Evolutionary conservation across 2,113 vertebrate genomes (phyloP).

Genomic region (Nerophis lumbriciformis): DNA sequence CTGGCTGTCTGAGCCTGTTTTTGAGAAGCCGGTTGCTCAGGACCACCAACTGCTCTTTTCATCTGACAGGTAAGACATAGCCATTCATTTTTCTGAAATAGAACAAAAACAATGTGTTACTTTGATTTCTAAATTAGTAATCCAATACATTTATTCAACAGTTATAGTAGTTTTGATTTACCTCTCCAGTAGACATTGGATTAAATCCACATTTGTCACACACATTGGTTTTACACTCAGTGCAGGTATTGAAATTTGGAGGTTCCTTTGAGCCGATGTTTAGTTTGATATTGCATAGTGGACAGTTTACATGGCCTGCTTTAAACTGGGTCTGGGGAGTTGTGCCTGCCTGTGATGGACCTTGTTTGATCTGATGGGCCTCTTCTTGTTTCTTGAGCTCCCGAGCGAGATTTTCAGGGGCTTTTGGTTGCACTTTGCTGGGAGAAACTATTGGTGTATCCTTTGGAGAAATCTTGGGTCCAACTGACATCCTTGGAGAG

Average conservation of each 20-base stretch:
- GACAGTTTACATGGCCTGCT: slow-evolving; percentile 66
- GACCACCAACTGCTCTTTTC: slow-evolving; percentile 79
- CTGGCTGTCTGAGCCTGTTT: slow-evolving; percentile 5
- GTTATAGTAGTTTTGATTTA: slow-evolving; percentile 17
- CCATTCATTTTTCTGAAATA: slow-evolving; percentile 82
- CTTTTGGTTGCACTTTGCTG: slow-evolving; percentile 40
- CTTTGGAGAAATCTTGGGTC: slow-evolving; percentile 45
- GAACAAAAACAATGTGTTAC: slow-evolving; percentile 6
- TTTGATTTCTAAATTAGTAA: not conserved
- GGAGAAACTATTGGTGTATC: slow-evolving; percentile 47
- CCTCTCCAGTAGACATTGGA: slow-evolving; percentile 53
- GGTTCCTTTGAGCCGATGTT: slow-evolving; percentile 74
- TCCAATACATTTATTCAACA: not conserved
- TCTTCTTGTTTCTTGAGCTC: slow-evolving; percentile 44
- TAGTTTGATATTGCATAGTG: slow-evolving; percentile 85
- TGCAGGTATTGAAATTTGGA: slow-evolving; percentile 87
- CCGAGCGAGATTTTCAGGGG: slow-evolving; percentile 34
- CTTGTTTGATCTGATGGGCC: slow-evolving; percentile 13
- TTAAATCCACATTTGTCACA: slow-evolving; percentile 83
- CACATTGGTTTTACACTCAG: slow-evolving; percentile 84
- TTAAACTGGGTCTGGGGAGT: slow-evolving; percentile 9
- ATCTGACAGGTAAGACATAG: slow-evolving; percentile 94
- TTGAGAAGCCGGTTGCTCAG: slow-evolving; percentile 62
- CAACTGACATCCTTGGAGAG: slow-evolving; percentile 36
- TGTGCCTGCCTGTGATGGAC: slow-evolving; percentile 15